Base-by-base conservation (phyloP, 2,888 invertebrate species). In the Napeogenes inachia region DNA sequence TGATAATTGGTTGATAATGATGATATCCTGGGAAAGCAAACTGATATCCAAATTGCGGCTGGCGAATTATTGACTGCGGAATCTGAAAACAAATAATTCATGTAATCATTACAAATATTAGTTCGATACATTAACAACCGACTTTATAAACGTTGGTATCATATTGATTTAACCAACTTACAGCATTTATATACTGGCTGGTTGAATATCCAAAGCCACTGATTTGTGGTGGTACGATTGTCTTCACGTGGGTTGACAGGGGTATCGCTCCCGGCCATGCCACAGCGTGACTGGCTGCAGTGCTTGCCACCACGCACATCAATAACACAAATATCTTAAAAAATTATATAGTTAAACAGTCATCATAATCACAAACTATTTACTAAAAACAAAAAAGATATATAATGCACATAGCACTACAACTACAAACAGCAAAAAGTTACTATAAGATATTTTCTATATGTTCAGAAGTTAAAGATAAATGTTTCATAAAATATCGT, bases 101-200 rank as follows among this genome's bases (percentile, higher is more conserved):
- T 47, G 47, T 54, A 4, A 30, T 54, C 12, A 50, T 45, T 21
- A 21, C 21, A 21, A 21, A 21, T 38, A 38, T 38, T 50, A 50
- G n/a, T 50, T 10, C 12, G 30, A 30, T 12, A 12, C 2, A 10
- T 30, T 30, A 50, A 50, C 21, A 30, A 30, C 21, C 21, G 21
- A 21, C 21, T 21, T 21, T 21, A 21, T 4, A 30, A 50, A 50
- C 8, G 30, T 50, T 30, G 6, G 3, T 10, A 42, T 47, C 5
- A 30, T 2, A 13, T 10, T 33, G 3, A 45, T 53, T 2, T 53
- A 21, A 56, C 54, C 13, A 54, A 72, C 80, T 79, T 74, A 89
- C 89, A 68, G 85, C 69, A 64, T 86, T 86, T 61, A 89, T 84
- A 56, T 82, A 88, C 68, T 88, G 88, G 13, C 87, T 78, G 33